Base-by-base conservation (phyloP, 2,888 invertebrate species). In the Pseudococcus viburni region DNA sequence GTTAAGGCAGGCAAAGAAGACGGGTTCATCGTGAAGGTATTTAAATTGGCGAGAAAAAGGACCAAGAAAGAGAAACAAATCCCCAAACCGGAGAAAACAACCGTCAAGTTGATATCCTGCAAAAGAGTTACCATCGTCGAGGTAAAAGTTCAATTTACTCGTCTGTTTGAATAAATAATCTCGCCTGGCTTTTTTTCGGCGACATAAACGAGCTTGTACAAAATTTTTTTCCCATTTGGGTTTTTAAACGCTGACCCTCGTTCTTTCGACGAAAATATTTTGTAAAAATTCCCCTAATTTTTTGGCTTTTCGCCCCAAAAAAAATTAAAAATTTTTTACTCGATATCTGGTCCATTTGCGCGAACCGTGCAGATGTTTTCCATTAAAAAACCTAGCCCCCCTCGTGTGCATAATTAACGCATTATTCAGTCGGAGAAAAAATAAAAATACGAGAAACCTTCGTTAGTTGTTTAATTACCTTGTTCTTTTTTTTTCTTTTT, bases 381-480 rank as follows among this genome's bases (percentile, higher is more conserved):
- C 59, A 59, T 59, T 59, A 17, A 17, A 55, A 55, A 55, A 55
- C 17, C 55, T 55, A 15, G 1, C 19, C 59, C 19, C 19, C 19
- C 0, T 22, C 15, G 9, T 26, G 4, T 26, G 33, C 68, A 22
- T 64, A 73, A 73, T 73, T 73, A 73, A 73, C 26, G 68, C 26
- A 12, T 73, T 26, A 33, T 59, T 59, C 5, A 59, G 59, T n/a
- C 19, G 19, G 19, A 59, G 17, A 33, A 15, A 64, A 64, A 64
- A 19, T 19, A 64, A 64, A 5, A 22, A 6, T 7, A 17, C 12
- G 3, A n/a, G 8, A 64, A 73, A 73, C 68, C 68, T 73, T 73
- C 68, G 68, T 22, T 26, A 15, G 68, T 73, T 73, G 68, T 73
- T 73, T 73, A 73, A 73, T 73, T 73, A 73, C 68, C 68, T 73